phyloP scores from a whole-genome alignment of 2,797 vertebrate species.

The Silurus lanzhouensis region DNA sequence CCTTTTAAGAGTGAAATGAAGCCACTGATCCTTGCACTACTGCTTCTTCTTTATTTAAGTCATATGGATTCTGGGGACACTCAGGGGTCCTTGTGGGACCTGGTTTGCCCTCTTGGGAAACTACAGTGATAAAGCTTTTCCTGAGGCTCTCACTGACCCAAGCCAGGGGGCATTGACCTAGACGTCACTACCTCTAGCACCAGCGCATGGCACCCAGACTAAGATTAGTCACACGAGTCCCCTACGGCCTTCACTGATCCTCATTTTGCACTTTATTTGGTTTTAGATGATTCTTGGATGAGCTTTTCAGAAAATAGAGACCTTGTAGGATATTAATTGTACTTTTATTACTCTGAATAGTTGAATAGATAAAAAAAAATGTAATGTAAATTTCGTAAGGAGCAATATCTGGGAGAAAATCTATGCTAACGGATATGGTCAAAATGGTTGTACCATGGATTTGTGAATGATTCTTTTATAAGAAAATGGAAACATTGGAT shows the following conservation, averaged over 20 bases:
- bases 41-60: constrained; percentile 42
- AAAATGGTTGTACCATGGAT: neutral
- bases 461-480: neutral
- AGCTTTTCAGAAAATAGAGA: neutral
- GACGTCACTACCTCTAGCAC: constrained; percentile 45
- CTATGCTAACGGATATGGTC: neutral
- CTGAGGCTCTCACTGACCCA: constrained; percentile 45
- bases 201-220: constrained; percentile 33
- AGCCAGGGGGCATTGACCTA: constrained; percentile 49
- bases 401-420: neutral
- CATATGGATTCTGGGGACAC: constrained; percentile 38
- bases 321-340: neutral
- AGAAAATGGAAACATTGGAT: neutral
- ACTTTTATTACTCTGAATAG: neutral
- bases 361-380: neutral
- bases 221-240: constrained; percentile 46
- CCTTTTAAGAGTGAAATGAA: neutral
- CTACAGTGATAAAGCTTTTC: constrained; percentile 48
- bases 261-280: constrained; percentile 34
- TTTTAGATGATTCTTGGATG: neutral
- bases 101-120: constrained; percentile 23
- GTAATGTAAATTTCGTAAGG: neutral
- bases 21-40: constrained; percentile 25
- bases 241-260: constrained; percentile 44
- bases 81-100: constrained; percentile 34